Percentiles rank a stretch among this genome's conserved stretches.
phyloP scores from a whole-genome alignment of 2,113 vertebrate species.

The Sciurus niger region DNA sequence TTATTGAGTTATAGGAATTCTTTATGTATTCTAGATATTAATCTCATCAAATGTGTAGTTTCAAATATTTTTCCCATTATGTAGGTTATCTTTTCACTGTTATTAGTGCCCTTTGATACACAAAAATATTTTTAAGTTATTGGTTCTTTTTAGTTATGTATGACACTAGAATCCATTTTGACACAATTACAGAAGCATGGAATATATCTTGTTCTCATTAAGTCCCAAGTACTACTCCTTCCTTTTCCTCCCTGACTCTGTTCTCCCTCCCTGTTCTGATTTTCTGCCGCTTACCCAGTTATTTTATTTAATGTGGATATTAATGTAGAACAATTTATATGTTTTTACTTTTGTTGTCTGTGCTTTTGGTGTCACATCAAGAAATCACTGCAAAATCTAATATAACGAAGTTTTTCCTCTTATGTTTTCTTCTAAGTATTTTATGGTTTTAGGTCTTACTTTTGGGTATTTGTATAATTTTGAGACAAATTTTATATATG shows the following conservation, averaged over 20 bases:
- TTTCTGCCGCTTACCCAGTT: too few species aligned
- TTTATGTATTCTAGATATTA: conserved; percentile 51
- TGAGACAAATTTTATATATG: conserved; percentile 40
- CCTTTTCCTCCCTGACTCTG: too few species aligned
- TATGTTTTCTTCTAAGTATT: conserved; percentile 26
- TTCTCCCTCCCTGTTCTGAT: too few species aligned
- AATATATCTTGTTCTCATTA: too few species aligned
- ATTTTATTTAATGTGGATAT: conserved; percentile 39
- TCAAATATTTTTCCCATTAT: conserved; percentile 57
- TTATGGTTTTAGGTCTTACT: conserved; percentile 43
- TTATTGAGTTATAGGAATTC: too few species aligned
- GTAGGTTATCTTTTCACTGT: too few species aligned
- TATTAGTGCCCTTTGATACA: too few species aligned
- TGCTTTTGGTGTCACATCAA: conserved; percentile 28
- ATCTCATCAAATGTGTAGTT: background rate
- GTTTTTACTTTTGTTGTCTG: background rate
- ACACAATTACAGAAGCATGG: too few species aligned
- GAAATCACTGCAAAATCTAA: conserved; percentile 19
- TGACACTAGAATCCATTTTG: too few species aligned
- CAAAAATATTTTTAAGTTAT: too few species aligned
- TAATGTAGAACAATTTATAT: background rate
- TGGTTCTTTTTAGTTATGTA: too few species aligned
- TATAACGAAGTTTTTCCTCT: background rate
- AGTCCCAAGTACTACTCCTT: too few species aligned
- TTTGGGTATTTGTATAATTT: conserved; percentile 18